A percentile compares a stretch with the other conserved stretches of the same genome.
These are phyloP conservation scores for Acanthurus tractus DNA, from an alignment of 2,797 vertebrate species.

Conservation along the genomic window DNA sequence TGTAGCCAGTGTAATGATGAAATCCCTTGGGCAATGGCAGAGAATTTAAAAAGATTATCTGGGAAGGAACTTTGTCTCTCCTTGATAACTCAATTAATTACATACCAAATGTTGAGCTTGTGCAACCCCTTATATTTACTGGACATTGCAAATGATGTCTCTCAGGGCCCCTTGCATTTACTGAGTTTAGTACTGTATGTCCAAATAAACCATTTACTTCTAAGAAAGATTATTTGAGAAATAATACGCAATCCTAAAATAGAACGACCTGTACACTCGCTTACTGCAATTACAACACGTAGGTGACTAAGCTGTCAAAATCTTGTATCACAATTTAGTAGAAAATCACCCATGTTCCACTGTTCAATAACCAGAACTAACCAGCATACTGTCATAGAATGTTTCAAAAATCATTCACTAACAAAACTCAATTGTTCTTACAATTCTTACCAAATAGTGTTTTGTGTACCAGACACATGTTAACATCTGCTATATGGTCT, in stretches of 20 bases:
- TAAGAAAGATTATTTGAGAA: constrained; percentile 4
- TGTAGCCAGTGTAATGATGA: constrained; percentile 11
- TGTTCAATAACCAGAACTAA: background rate
- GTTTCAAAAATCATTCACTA: background rate
- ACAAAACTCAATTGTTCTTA: background rate
- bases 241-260: constrained; percentile 11
- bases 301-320: constrained; percentile 18
- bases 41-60: constrained; percentile 23
- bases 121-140: constrained; percentile 29
- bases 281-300: constrained; percentile 11
- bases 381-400: background rate
- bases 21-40: constrained; percentile 19
- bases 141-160: constrained; percentile 24
- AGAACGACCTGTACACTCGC: background rate
- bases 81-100: constrained; percentile 39
- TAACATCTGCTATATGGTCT: background rate
- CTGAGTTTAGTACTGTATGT: background rate
- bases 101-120: constrained; percentile 44
- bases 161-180: background rate
- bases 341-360: constrained; percentile 3
- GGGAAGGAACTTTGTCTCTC: constrained; percentile 17
- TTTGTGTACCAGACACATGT: background rate
- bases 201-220: constrained; percentile 9
- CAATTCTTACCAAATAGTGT: constrained; percentile 4
- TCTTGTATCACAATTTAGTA: background rate